These are phyloP conservation scores for Aphidoletes aphidimyza DNA, from an alignment of 2,888 invertebrate genomes.

Conservation along the genomic window DNA sequence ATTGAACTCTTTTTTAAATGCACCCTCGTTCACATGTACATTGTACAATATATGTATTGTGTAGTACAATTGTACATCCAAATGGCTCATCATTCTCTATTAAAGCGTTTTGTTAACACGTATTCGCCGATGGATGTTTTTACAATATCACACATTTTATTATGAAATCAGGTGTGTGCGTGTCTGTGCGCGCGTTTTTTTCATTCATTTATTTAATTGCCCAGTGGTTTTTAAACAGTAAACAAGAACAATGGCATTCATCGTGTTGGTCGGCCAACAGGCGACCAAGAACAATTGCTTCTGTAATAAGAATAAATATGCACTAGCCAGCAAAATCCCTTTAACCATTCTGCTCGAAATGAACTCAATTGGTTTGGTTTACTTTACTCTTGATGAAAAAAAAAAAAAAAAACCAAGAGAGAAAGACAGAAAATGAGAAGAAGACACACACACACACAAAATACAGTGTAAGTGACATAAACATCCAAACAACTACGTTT, in stretches of 20 bases:
- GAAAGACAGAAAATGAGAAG: not conserved
- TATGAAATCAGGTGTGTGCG: not conserved
- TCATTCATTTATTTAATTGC: not conserved
- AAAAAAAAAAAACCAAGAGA: not conserved
- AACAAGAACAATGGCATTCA: not conserved
- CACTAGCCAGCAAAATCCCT: not conserved
- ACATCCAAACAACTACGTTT: not conserved
- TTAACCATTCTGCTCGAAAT: not conserved
- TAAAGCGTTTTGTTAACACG: not conserved
- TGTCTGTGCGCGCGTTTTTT: not conserved
- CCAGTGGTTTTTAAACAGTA: not conserved
- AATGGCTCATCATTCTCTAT: slow-evolving; percentile 1
- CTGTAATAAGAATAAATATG: not conserved
- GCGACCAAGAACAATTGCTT: not conserved
- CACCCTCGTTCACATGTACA: too few species aligned
- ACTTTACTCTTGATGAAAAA: not conserved
- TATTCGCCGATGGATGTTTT: not conserved
- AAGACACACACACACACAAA: not conserved
- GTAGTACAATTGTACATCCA: too few species aligned
- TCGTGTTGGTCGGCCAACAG: too few species aligned
- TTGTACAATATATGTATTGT: not conserved
- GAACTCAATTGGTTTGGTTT: not conserved
- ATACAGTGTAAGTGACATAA: not conserved
- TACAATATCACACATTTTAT: not conserved
- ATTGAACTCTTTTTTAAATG: too few species aligned